Base-by-base conservation (phyloP, 2,797 vertebrate species). In the Dryobates pubescens region DNA sequence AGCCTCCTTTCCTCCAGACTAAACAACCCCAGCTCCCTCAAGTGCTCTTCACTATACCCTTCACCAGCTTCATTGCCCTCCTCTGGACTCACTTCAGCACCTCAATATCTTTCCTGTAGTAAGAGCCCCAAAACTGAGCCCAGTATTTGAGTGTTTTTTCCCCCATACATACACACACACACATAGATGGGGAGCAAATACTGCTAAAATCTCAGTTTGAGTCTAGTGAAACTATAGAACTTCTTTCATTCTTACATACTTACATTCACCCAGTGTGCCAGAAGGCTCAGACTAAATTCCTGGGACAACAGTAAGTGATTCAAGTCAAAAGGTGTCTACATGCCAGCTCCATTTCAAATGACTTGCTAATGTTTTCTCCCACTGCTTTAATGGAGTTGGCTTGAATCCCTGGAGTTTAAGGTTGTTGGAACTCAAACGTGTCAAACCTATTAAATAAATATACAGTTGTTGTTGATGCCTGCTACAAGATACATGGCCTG, bases 331-430 rank as follows among this genome's bases (percentile, higher is more conserved):
- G 65, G 81, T 57, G 9, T 56, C 41, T 79, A 84, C 53, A 79
- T 64, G 68, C 59, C 72, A 88, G 23, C 22, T 41, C 47, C 18
- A 72, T 81, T 86, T 87, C 43, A 92, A 92, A 93, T 67, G 0
- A 72, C 71, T 89, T 84, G 82, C 73, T 82, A 84, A 91, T 15
- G 30, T 69, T 90, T 89, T 89, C 59, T 86, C 82, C 36, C 58
- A 86, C 63, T 0, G 3, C 69, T 96, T 93, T 88, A 94, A 91
- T 72, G 72, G 80, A 80, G 63, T 68, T 95, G 88, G 65, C 79
- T 90, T 43, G 62, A 80, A 85, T 93, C 89, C 72, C 75, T 80
- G 58, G 65, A 82, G 81, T 84, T 89, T 85, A 84, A 70, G 86
- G 18, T 71, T 82, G 45, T 80, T 83, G 82, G 70, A 92, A 90